Percentiles rank a stretch among this genome's conserved stretches.
Evolutionary conservation across 2,113 vertebrate species (phyloP).

Genomic region (Tragelaphus buxtoni): DNA sequence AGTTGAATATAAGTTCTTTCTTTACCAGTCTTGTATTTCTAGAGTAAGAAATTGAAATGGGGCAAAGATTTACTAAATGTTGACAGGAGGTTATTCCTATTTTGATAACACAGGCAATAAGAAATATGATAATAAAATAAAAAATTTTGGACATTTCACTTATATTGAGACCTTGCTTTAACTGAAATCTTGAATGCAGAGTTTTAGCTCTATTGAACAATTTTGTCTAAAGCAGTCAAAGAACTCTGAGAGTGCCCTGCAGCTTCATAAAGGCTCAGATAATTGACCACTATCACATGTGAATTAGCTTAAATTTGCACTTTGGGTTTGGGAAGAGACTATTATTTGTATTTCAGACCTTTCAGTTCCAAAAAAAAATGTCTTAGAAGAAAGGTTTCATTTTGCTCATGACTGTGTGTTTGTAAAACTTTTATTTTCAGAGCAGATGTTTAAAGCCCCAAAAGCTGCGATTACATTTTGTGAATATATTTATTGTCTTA

Average conservation of each 20-base stretch:
- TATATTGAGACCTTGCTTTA: background rate
- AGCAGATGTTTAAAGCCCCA: conserved; percentile 61
- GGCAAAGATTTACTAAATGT: background rate
- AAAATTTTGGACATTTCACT: conserved; percentile 30
- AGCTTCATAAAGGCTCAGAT: background rate
- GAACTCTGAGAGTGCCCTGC: background rate
- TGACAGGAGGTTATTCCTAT: background rate
- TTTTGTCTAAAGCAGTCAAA: background rate
- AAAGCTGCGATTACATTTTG: conserved; percentile 56
- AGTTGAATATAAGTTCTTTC: background rate
- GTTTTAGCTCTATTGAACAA: background rate
- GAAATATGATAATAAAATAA: background rate
- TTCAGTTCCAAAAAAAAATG: background rate
- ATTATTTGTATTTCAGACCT: background rate
- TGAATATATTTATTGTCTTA: conserved; percentile 72
- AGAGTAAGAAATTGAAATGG: background rate
- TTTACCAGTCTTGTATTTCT: background rate
- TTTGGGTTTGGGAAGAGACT: background rate
- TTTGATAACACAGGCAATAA: background rate
- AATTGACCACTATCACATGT: conserved; percentile 1
- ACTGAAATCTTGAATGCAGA: background rate
- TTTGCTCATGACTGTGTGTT: conserved; percentile 54
- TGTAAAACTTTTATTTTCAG: conserved; percentile 59
- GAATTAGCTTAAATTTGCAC: conserved; percentile 50
- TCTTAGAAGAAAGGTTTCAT: conserved; percentile 46